Percentiles rank a stretch among this genome's conserved stretches.
Evolutionary conservation across 2,888 invertebrate genomes (phyloP).

Genomic region (Drosophila anceps): DNA sequence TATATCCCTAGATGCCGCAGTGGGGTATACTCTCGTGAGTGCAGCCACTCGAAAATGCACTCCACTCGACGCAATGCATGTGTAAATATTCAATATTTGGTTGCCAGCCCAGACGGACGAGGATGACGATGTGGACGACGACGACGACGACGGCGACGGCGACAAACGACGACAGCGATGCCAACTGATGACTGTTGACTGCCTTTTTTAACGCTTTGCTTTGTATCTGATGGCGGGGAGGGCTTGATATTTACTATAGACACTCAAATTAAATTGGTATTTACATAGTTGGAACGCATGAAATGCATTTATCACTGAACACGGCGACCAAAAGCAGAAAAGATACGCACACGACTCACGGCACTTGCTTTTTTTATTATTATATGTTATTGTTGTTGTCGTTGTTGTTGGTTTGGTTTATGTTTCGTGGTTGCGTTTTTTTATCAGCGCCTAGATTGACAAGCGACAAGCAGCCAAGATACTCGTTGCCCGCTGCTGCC

Average conservation of each 20-base stretch:
- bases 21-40: constrained; percentile 57
- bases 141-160: constrained; percentile 8
- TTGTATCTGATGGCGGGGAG: constrained; percentile 17
- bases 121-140: constrained; percentile 14
- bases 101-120: constrained; percentile 43
- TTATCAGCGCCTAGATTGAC: constrained; percentile 79
- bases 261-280: constrained; percentile 84
- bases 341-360: constrained; percentile 53
- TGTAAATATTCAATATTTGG: constrained; percentile 83
- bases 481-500: constrained; percentile 30
- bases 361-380: constrained; percentile 69
- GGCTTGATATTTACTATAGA: constrained; percentile 65
- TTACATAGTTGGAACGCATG: constrained; percentile 80
- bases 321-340: constrained; percentile 33
- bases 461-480: constrained; percentile 59
- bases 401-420: constrained; percentile 50
- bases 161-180: constrained; percentile 12
- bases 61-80: constrained; percentile 77
- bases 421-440: constrained; percentile 64
- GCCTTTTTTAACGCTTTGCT: constrained; percentile 57
- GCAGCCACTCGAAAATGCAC: constrained; percentile 80
- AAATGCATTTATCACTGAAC: constrained; percentile 76
- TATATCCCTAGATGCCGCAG: constrained; percentile 17
- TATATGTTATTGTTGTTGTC: constrained; percentile 35
- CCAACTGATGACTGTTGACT: constrained; percentile 52